A percentile compares a stretch with the other conserved stretches of the same genome.
phyloP scores from a whole-genome alignment of 1,140 invertebrate species.

The Pristionchus pacificus region DNA sequence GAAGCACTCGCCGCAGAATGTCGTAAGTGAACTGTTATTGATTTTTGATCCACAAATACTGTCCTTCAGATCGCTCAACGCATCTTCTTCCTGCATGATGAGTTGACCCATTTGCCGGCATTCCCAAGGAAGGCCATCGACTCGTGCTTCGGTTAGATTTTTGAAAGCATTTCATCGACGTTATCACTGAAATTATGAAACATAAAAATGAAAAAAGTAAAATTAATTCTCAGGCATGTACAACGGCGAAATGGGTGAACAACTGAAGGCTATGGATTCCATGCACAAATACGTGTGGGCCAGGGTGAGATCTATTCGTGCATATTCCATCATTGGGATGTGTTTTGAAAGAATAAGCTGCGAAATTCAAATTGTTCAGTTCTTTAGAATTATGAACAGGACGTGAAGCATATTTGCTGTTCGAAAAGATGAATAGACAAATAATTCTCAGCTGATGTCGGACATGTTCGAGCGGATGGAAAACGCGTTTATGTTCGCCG shows the following conservation, averaged over 20 bases:
- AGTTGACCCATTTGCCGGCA: constrained; percentile 93
- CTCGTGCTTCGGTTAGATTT: not conserved
- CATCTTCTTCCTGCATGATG: constrained; percentile 97
- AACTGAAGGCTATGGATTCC: constrained; percentile 86
- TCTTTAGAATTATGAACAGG: no score
- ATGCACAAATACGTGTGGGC: constrained; percentile 99
- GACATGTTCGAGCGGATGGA: constrained; percentile 98
- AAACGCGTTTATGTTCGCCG: constrained; percentile 92
- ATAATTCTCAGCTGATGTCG: constrained; percentile 79
- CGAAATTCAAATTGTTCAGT: no score
- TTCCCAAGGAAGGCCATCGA: constrained; percentile 78
- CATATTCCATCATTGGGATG: not conserved
- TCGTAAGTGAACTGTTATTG: constrained; percentile 47
- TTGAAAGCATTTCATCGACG: no score
- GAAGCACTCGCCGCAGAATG: constrained; percentile 59
- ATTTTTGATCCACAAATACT: not conserved
- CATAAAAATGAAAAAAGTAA: constrained; percentile 64
- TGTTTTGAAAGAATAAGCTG: no score
- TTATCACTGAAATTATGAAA: not conserved
- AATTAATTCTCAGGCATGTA: constrained; percentile 88
- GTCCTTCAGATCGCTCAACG: constrained; percentile 76
- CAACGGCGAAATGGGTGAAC: constrained; percentile 83
- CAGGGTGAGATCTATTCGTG: constrained; percentile 59
- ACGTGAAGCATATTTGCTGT: no score
- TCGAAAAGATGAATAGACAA: no score